Conservation (phyloP, 2,797 vertebrate species). For the Malurus leucopterus region DNA sequence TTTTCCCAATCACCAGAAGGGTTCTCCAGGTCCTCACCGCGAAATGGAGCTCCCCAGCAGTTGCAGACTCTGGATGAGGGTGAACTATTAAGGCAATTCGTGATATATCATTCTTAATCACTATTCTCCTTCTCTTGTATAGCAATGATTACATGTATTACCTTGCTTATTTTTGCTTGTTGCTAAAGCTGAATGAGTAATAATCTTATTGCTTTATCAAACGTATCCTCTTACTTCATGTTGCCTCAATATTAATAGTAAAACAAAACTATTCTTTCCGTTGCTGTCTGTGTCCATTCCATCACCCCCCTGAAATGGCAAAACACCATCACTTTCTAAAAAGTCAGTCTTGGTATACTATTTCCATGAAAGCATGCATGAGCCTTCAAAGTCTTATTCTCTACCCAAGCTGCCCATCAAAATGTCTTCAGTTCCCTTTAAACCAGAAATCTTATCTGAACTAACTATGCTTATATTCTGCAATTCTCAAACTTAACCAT, state of each 20-base stretch:
- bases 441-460: not conserved
- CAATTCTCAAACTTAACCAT: not conserved
- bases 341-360: not conserved
- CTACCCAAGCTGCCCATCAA: not conserved
- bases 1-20: fast-evolving
- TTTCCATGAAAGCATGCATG: not conserved
- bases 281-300: not conserved
- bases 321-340: not conserved
- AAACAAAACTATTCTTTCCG: not conserved
- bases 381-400: not conserved
- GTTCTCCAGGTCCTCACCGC: not conserved
- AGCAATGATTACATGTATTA: not conserved
- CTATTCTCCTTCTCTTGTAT: not conserved
- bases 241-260: not conserved
- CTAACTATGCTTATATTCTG: not conserved
- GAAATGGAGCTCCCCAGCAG: not conserved
- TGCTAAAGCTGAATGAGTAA: not conserved
- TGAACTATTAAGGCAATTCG: not conserved
- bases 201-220: not conserved
- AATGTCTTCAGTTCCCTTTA: not conserved
- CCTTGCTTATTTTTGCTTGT: not conserved
- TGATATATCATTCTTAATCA: not conserved
- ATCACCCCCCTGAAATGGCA: fast-evolving
- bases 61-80: not conserved
- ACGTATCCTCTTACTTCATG: not conserved